Conservation (phyloP, 2,797 vertebrate species). For the Garrulus glandarius region DNA sequence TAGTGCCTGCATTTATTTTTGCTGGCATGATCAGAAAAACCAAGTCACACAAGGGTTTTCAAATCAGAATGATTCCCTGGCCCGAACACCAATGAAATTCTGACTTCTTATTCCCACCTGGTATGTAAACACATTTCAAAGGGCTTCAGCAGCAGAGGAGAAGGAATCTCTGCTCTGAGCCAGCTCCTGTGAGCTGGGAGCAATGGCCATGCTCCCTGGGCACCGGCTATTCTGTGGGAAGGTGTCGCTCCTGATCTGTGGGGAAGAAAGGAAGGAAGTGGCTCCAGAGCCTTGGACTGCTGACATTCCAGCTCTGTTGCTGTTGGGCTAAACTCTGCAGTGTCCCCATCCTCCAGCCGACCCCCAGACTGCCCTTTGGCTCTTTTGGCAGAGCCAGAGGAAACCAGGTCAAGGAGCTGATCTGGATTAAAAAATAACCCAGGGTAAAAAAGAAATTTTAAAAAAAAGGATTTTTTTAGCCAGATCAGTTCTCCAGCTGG, state of each 20-base stretch:
- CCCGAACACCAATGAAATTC: background rate
- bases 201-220: rapidly evolving
- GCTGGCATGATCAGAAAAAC: background rate
- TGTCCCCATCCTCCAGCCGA: background rate
- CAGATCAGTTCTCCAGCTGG: background rate
- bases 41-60: background rate
- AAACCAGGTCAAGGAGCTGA: background rate
- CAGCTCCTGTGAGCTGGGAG: background rate
- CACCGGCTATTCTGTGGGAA: background rate
- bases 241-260: background rate
- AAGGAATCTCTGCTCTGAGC: background rate
- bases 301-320: background rate
- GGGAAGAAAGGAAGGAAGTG: background rate
- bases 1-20: background rate
- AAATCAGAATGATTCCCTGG: background rate
- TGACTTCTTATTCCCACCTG: background rate
- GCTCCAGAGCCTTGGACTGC: background rate
- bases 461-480: background rate
- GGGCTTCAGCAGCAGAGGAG: background rate
- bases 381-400: background rate
- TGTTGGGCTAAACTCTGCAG: background rate
- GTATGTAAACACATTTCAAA: conserved; percentile 22
- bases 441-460: background rate
- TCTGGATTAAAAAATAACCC: background rate
- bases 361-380: background rate